Evolutionary conservation across 2,797 vertebrate genomes (phyloP).

Genomic region (Columba guinea): DNA sequence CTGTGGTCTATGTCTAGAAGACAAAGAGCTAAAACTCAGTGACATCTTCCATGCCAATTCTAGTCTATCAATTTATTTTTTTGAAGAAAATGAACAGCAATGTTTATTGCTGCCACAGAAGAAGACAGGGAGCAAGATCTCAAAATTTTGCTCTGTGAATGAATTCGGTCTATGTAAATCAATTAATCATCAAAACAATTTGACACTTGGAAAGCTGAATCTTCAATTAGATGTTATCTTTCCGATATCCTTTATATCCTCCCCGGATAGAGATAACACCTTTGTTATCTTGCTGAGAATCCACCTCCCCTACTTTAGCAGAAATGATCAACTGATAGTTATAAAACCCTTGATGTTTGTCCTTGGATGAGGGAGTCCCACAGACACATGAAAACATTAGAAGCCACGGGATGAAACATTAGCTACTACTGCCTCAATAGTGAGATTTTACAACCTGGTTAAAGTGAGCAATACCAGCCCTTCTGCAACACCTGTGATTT

Average conservation of each 20-base stretch:
- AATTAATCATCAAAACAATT: constrained; percentile 79
- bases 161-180: constrained; percentile 72
- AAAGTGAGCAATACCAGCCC: constrained; percentile 66
- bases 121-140: not conserved
- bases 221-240: constrained; percentile 81
- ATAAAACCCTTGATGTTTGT: constrained; percentile 80
- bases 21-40: constrained; percentile 1
- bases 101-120: not conserved
- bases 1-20: not conserved
- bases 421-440: constrained; percentile 16
- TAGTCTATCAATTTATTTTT: not conserved
- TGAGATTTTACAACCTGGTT: constrained; percentile 72
- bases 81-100: not conserved
- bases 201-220: constrained; percentile 74
- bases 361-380: constrained; percentile 79
- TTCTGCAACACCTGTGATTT: constrained; percentile 60
- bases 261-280: constrained; percentile 84
- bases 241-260: constrained; percentile 82
- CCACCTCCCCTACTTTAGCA: constrained; percentile 84
- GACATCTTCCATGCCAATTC: not conserved
- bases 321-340: constrained; percentile 86
- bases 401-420: constrained; percentile 44
- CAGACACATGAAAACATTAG: constrained; percentile 65
- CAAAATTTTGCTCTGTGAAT: constrained; percentile 44
- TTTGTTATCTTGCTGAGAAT: constrained; percentile 86